phyloP scores from a whole-genome alignment of 2,888 invertebrate genomes.

The Nowickia ferox region DNA sequence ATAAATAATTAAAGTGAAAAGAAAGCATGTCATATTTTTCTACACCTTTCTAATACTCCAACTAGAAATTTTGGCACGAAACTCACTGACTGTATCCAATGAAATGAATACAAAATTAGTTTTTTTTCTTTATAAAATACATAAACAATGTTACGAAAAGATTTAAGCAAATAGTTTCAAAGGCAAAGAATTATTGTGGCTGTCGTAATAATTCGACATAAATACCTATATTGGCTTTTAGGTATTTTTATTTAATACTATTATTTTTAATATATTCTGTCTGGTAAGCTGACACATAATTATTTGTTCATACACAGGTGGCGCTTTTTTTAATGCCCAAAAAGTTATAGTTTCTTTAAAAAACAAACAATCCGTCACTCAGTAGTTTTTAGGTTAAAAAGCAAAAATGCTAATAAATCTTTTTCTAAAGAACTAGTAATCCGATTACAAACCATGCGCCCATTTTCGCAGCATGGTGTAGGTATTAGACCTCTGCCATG shows the following conservation, averaged over 20 bases:
- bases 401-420: too few species aligned
- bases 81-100: not conserved
- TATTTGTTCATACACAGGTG: too few species aligned
- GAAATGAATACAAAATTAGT: not conserved
- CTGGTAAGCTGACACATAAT: too few species aligned
- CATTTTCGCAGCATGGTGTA: too few species aligned
- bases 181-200: slow-evolving; percentile 55
- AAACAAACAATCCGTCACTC: too few species aligned
- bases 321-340: too few species aligned
- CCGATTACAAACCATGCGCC: too few species aligned
- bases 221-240: slow-evolving; percentile 35
- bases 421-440: too few species aligned
- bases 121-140: not conserved
- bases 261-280: not conserved
- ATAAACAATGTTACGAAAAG: not conserved
- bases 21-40: slow-evolving; percentile 23
- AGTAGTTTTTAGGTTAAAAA: too few species aligned
- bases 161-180: not conserved
- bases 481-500: too few species aligned
- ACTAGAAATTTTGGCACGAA: slow-evolving; percentile 17
- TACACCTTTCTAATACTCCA: slow-evolving; percentile 27
- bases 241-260: not conserved
- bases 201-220: slow-evolving; percentile 63
- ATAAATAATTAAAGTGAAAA: not conserved
- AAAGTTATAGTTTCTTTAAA: too few species aligned